A percentile compares a stretch with the other conserved stretches of the same genome.
Evolutionary conservation across 2,113 vertebrate genomes (phyloP).

Genomic region (Isichthys henryi): DNA sequence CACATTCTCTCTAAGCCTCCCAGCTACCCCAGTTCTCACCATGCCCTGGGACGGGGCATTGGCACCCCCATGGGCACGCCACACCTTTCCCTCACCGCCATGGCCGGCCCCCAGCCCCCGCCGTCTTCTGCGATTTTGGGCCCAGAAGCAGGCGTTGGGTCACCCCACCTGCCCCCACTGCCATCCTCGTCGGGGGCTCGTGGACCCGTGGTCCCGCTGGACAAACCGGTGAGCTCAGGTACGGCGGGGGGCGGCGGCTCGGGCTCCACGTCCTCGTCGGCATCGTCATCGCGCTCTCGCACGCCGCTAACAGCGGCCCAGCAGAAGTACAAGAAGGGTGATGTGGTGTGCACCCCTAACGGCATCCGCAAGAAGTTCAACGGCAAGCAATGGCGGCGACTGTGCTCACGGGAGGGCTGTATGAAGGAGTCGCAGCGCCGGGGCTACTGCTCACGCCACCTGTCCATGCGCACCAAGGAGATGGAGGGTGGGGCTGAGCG

Average conservation of each 20-base stretch:
- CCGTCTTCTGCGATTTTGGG: conserved; percentile 55
- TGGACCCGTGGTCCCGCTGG: conserved; percentile 39
- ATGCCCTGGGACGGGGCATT: conserved; percentile 47
- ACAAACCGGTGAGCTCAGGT: conserved; percentile 51
- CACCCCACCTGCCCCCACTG: conserved; percentile 47
- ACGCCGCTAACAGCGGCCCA: conserved; percentile 73
- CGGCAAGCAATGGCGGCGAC: conserved; percentile 86
- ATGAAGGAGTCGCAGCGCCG: conserved; percentile 88
- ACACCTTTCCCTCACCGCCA: conserved; percentile 38
- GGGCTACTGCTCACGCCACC: conserved; percentile 83
- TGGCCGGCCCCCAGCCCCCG: conserved; percentile 34
- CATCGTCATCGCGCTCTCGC: conserved; percentile 66
- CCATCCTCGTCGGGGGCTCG: conserved; percentile 44
- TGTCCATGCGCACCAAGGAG: conserved; percentile 89
- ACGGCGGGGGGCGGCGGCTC: conserved; percentile 46
- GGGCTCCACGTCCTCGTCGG: conserved; percentile 51
- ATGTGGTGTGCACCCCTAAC: conserved; percentile 84
- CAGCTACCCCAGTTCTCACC: conserved; percentile 42
- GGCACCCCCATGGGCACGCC: conserved; percentile 50
- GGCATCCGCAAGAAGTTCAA: conserved; percentile 92
- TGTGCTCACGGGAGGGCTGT: conserved; percentile 84
- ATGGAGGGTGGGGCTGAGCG: conserved; percentile 70
- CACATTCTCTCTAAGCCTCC: conserved; percentile 55
- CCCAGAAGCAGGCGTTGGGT: conserved; percentile 51
- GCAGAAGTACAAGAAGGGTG: conserved; percentile 87